Evolutionary conservation across 2,888 invertebrate species (phyloP), one percentile per base, ranked within the genome.

Genomic region (Acholoe squamosa): DNA sequence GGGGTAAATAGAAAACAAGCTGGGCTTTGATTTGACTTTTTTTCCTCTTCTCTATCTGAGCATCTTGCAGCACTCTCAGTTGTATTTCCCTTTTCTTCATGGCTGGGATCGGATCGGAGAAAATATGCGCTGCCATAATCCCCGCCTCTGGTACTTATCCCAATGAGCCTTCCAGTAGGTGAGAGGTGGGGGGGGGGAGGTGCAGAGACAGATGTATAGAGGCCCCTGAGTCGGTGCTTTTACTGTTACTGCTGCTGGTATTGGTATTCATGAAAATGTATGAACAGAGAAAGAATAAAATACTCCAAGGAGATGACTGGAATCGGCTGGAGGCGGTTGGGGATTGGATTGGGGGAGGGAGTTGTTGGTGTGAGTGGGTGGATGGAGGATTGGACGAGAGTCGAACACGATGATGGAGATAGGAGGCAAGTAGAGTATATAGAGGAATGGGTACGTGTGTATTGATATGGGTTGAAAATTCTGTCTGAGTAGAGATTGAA

Each of bases 1-100:
- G 80, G 33, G 80, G 80, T 34, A 80, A 80, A 80, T n/a, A 80
- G 80, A 80, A 80, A 80, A 43, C 71, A 71, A 28, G 31, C 71
- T 25, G 14, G 28, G 71, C 71, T 71, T 71, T 71, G 71, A 71
- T 71, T 71, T 71, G 71, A 71, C 71, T 71, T 28, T 71, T 71
- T 71, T 71, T 71, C 61, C 61, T 61, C 61, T 61, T 19, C 43
- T 43, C 10, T 10, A 43, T 43, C 43, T 43, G 43, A 3, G 22
- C 61, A 61, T 43, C 61, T 61, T 19, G 61, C 25, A 22, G 5
- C 28, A 25, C 7, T 5, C 71, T 71, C 61, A 25, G 25, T 28
- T 25, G 71, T 28, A 14, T 71, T n/a, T 61, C 61, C 28, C 71
- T 28, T 71, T 71, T 71, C 71, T 71, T 71, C 71, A 3, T 25